Evolutionary conservation across 2,888 invertebrate genomes (phyloP).

Genomic region (Epistrophe grossulariae): DNA sequence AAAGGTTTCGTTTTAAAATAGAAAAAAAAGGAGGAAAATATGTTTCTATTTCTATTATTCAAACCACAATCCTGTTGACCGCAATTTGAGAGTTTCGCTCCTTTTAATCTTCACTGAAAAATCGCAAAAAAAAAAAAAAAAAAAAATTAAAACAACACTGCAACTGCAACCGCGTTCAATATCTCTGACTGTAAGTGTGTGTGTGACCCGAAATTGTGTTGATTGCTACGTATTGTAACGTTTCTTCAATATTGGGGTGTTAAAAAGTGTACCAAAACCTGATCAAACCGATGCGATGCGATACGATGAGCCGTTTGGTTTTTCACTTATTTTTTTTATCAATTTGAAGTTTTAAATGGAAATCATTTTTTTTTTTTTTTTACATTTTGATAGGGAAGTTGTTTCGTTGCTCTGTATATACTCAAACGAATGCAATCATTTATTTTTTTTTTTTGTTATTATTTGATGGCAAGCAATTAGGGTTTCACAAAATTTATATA

Average conservation of each 20-base stretch:
- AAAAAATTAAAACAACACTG: slow-evolving; percentile 15
- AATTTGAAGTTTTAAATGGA: slow-evolving; percentile 30
- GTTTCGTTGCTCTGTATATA: background rate
- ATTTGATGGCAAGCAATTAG: slow-evolving; percentile 3
- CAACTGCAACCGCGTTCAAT: slow-evolving; percentile 44
- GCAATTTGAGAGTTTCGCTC: slow-evolving; percentile 65
- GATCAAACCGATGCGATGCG: slow-evolving; percentile 2
- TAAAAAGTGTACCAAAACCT: slow-evolving; percentile 1
- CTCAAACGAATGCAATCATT: slow-evolving; percentile 28
- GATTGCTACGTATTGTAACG: slow-evolving; percentile 62
- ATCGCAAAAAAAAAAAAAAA: slow-evolving; percentile 10
- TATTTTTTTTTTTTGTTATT: background rate
- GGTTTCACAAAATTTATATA: slow-evolving; percentile 7
- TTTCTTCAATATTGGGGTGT: slow-evolving; percentile 14
- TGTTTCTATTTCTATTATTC: slow-evolving; percentile 54
- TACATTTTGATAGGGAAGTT: background rate
- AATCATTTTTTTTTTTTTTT: slow-evolving; percentile 16
- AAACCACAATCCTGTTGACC: slow-evolving; percentile 62
- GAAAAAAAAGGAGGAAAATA: slow-evolving; percentile 26
- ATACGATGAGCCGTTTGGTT: background rate
- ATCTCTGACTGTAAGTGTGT: slow-evolving; percentile 19
- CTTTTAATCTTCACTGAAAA: slow-evolving; percentile 59
- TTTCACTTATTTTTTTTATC: background rate
- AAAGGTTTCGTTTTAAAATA: background rate
- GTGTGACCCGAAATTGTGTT: slow-evolving; percentile 55